Conservation (phyloP, 37 sponge, comb jelly and placozoan species). For the Aplysina aerophoba region DNA sequence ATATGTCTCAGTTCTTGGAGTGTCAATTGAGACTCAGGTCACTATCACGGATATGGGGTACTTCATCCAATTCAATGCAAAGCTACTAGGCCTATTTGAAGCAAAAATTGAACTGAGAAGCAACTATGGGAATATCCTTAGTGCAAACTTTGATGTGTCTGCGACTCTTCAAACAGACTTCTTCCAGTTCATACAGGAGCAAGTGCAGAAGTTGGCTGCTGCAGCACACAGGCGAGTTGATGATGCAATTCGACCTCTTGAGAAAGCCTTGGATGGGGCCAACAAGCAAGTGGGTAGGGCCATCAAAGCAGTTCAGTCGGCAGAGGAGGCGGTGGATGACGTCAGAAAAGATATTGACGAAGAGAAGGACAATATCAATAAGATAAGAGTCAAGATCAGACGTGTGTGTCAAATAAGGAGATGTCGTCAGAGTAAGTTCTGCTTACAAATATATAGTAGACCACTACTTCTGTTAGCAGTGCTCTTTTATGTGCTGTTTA, state of each 20-base stretch:
- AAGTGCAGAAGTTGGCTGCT: neutral
- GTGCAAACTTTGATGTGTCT: neutral
- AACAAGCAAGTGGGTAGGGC: too few species aligned
- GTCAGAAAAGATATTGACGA: neutral
- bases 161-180: neutral
- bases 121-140: neutral
- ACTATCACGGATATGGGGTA: neutral
- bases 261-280: neutral
- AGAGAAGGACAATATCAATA: too few species aligned
- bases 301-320: neutral
- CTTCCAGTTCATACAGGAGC: neutral
- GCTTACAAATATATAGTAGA: neutral
- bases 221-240: neutral
- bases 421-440: neutral
- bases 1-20: neutral
- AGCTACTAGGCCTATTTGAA: neutral
- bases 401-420: neutral
- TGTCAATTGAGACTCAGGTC: neutral
- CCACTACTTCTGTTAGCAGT: neutral
- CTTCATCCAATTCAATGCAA: neutral
- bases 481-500: neutral
- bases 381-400: neutral
- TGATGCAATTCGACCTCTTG: neutral
- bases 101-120: neutral
- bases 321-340: neutral